A percentile compares a stretch with the other conserved stretches of the same genome.
phyloP scores from a whole-genome alignment of 2,797 vertebrate genomes.

The Takifugu ocellatus region DNA sequence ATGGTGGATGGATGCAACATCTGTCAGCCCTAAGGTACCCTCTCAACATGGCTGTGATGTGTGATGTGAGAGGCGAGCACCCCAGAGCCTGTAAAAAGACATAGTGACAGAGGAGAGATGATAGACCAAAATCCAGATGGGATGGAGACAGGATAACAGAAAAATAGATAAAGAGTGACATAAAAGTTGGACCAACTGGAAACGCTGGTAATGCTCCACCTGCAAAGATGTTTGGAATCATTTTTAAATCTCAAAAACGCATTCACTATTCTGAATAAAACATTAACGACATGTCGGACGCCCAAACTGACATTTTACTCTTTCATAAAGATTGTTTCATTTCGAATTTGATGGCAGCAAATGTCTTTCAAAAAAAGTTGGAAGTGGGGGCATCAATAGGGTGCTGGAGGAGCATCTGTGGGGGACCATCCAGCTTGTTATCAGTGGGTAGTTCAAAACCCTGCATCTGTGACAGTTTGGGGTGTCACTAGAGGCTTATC shows the following conservation, averaged over 20 bases:
- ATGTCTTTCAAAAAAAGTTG: no score
- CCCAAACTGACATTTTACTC: no score
- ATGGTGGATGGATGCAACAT: conserved; percentile 51
- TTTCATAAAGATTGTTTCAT: no score
- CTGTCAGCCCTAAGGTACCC: conserved; percentile 71
- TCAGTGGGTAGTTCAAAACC: no score
- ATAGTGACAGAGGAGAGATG: conserved; percentile 16
- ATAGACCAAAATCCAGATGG: conserved; percentile 26
- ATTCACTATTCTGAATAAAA: not conserved
- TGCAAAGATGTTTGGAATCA: conserved; percentile 4
- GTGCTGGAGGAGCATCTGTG: no score
- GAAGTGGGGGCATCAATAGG: no score
- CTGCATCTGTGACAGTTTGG: no score
- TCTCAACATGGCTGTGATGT: conserved; percentile 64
- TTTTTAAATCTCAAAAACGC: not conserved
- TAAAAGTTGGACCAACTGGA: not conserved
- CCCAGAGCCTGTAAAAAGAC: conserved; percentile 21
- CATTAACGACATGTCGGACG: no score
- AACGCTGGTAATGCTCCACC: no score
- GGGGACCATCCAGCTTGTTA: no score
- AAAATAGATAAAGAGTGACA: conserved; percentile 8
- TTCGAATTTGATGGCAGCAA: no score
- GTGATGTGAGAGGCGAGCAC: conserved; percentile 15
- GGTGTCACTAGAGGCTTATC: no score
- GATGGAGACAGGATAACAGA: not conserved